Evolutionary conservation across 2,888 invertebrate genomes (phyloP), one percentile per base, ranked within the genome.

Genomic region (Nipponacmea schrenckii): DNA sequence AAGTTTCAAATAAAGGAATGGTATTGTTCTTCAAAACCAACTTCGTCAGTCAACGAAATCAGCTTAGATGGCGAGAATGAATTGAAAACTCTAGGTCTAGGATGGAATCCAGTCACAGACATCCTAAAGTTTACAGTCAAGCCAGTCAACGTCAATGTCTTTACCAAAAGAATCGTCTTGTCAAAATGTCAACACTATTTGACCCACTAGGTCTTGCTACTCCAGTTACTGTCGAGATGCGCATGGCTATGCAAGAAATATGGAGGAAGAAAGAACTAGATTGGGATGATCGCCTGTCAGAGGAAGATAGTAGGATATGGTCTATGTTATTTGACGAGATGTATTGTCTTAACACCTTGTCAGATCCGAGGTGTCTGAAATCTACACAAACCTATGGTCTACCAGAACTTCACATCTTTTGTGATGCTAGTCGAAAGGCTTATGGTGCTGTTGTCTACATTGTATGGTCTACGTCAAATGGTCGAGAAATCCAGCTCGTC

Each of bases 1-100:
- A 65, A 64, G 39, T 72, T 72, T 26, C 39, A 67, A 62, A 68
- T 71, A 12, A 67, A 71, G 24, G 48, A 64, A 39, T 71, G 71
- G 68, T 64, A 46, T 64, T 24, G 64, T 48, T 68, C 68, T 1
- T 68, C 68, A 7, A 15, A 68, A 20, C 20, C 24, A 56, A 24
- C 56, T 24, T 24, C 56, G 14, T 26, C 39, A 20, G 31, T 64
- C 2, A 44, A 27, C 0, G 71, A 71, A 12, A n/a, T 27, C 39
- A 44, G 15, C 15, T 26, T 26, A 62, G 39, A 68, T 26, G 46
- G 39, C 12, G 39, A 44, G 20, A 45, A 27, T 62, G 31, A 62
- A 31, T 14, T 31, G 7, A 68, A 68, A n/a, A 70, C 70, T 2
- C 44, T 70, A 12, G 70, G 70, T 12, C 50, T 70, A 8, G 26